phyloP scores from a whole-genome alignment of 2,113 vertebrate genomes.

The Platycercus adscitus region DNA sequence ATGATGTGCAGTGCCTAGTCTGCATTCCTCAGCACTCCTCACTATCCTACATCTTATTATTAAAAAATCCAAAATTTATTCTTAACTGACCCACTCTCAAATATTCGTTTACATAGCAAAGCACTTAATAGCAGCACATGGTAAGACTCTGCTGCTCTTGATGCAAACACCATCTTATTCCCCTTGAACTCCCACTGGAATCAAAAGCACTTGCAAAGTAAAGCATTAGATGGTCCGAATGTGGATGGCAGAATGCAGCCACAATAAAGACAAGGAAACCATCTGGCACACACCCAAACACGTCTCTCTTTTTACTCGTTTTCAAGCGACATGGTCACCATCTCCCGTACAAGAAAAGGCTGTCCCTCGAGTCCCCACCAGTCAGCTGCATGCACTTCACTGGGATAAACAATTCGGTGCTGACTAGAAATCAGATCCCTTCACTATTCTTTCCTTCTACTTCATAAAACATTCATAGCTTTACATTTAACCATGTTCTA shows the following conservation, averaged over 20 bases:
- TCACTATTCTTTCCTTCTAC: background rate
- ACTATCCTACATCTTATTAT: background rate
- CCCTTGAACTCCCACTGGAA: background rate
- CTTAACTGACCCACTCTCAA: background rate
- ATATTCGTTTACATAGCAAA: background rate
- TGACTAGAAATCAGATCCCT: background rate
- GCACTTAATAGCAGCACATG: background rate
- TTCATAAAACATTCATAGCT: slow-evolving; percentile 10
- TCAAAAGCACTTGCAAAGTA: background rate
- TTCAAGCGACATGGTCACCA: background rate
- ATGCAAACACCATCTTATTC: background rate
- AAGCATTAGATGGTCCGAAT: background rate
- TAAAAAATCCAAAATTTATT: background rate
- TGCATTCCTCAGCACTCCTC: background rate
- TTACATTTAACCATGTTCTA: background rate
- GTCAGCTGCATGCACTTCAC: background rate
- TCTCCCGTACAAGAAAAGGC: background rate
- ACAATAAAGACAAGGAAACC: background rate
- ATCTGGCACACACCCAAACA: background rate
- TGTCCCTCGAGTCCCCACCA: rapidly evolving
- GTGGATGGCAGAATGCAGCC: rapidly evolving
- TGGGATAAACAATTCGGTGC: background rate
- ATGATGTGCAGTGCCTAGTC: background rate
- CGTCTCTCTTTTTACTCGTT: background rate
- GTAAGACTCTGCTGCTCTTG: background rate